Base-by-base conservation (phyloP, 2,888 invertebrate genomes). In the Formica aserva region DNA sequence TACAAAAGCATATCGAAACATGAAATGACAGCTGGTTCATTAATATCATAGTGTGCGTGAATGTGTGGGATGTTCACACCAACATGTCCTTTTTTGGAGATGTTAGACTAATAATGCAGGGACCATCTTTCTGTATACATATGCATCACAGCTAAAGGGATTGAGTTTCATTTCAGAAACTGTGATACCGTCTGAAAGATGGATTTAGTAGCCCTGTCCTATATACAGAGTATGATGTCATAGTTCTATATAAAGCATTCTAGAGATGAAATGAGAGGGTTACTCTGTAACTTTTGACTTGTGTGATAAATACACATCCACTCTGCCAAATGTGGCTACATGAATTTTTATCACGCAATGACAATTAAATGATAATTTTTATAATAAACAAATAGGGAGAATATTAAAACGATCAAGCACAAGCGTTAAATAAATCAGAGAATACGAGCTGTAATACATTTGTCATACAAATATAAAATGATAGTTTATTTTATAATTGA, bases 221-320 rank as follows among this genome's bases (percentile, higher is more conserved):
- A 90, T 88, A 88, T 86, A 83, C 60, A 35, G 83, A 69, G 62
- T 85, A 85, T 91, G 91, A 91, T 91, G 91, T 91, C 91, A 91
- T 87, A 82, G 83, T 89, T 89, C 89, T 91, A 90, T 91, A 91
- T 89, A 91, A 91, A 91, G 90, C 78, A 9, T 45, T 71, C 22
- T 22, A 32, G 22, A 48, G 60, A 60, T 32, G 48, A 74, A 74
- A 72, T 85, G 85, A 75, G 72, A 66, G 76, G 84, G 66, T 86
- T 85, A 87, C 57, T 84, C 75, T 72, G 63, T 60, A 91, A 72
- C 66, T 78, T 26, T 76, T 81, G 76, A 82, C 62, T 82, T 69
- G 69, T 41, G 32, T 62, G 69, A 72, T 82, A 72, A 84, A 3
- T 22, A 63, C 11, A 32, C 8, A 75, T 35, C 2, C 9, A 9